Conservation (phyloP, 2,888 invertebrate species). For the Cabera pusaria region DNA sequence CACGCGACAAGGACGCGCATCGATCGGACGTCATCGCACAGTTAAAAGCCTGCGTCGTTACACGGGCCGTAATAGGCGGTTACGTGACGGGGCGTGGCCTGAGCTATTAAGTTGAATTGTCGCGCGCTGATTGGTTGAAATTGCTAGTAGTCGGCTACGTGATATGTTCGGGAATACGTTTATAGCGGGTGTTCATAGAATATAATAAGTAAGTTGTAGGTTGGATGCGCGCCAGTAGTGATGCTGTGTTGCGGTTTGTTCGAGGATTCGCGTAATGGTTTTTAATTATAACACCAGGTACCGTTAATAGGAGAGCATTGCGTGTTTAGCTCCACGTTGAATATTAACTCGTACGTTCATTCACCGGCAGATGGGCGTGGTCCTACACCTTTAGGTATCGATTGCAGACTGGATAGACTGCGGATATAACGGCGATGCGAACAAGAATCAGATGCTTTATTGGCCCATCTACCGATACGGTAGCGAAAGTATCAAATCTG, state of each 20-base stretch:
- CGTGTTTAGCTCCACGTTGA: constrained; percentile 45
- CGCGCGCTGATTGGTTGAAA: constrained; percentile 82
- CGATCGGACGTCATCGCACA: constrained; percentile 75
- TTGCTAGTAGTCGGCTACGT: constrained; percentile 81
- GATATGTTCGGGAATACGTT: constrained; percentile 83
- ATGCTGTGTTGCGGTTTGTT: constrained; percentile 65
- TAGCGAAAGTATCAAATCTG: not conserved
- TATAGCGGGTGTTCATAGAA: constrained; percentile 80
- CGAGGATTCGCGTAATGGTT: constrained; percentile 67
- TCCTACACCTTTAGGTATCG: constrained; percentile 32
- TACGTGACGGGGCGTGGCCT: constrained; percentile 83
- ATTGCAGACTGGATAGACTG: constrained; percentile 18
- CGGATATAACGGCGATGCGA: no score
- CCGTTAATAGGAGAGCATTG: constrained; percentile 61
- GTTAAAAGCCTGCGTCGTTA: constrained; percentile 83
- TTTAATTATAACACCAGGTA: constrained; percentile 67
- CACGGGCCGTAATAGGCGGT: constrained; percentile 83
- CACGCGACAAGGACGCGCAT: constrained; percentile 49
- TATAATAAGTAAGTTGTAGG: constrained; percentile 80
- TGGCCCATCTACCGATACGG: not conserved
- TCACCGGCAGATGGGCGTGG: constrained; percentile 49
- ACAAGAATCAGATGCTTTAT: no score
- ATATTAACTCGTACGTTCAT: constrained; percentile 50
- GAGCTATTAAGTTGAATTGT: constrained; percentile 81
- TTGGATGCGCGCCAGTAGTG: constrained; percentile 75